Conservation (phyloP, 2,797 vertebrate genomes). For the Astyanax mexicanus region DNA sequence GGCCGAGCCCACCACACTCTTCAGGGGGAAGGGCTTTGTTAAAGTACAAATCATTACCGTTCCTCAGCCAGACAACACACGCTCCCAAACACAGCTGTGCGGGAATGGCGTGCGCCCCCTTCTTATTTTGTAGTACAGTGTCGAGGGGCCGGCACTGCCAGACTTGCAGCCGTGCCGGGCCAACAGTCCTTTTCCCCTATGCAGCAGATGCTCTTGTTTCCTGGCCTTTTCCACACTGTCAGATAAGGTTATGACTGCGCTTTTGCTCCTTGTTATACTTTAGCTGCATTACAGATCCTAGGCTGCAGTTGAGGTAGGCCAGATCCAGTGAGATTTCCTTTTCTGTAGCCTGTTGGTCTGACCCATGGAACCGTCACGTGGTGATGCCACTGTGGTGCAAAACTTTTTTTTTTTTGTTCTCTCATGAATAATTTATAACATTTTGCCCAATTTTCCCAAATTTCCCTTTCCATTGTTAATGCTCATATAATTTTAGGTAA, state of each 20-base stretch:
- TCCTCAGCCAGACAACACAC: constrained; percentile 65
- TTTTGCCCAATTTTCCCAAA: too few species aligned
- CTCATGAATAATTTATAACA: too few species aligned
- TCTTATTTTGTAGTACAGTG: constrained; percentile 12
- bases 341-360: too few species aligned
- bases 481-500: too few species aligned
- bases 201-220: neutral
- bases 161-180: constrained; percentile 15
- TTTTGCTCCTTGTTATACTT: too few species aligned
- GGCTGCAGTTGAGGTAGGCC: too few species aligned
- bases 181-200: neutral
- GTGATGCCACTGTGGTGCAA: too few species aligned
- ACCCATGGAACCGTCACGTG: too few species aligned
- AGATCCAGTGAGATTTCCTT: too few species aligned
- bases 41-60: constrained; percentile 77
- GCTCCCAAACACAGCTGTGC: constrained; percentile 33
- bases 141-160: constrained; percentile 36
- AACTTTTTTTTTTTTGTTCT: too few species aligned
- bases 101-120: constrained; percentile 8
- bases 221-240: neutral
- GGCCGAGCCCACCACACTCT: constrained; percentile 47
- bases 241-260: neutral
- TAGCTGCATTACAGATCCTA: too few species aligned
- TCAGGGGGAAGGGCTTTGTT: constrained; percentile 60
- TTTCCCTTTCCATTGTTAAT: too few species aligned